Evolutionary conservation across 2,888 invertebrate genomes (phyloP), one percentile per base, ranked within the genome.

Genomic region (Scaptomyza cyrtandrae): DNA sequence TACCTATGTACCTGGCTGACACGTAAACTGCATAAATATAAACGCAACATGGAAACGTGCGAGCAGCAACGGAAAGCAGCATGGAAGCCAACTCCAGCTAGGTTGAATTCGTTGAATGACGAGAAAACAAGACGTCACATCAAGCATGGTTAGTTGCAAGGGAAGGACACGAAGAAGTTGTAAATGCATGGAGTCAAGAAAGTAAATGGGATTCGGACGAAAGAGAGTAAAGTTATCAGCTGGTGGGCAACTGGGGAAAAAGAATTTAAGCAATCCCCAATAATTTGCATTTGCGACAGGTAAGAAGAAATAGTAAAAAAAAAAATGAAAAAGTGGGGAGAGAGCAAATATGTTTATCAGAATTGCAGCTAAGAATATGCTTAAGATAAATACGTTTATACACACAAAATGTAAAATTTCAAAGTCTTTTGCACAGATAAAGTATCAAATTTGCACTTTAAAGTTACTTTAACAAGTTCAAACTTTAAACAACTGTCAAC

Each of bases 11-110:
- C 56, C 79, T 35, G 73, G 52, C 81, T 80, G 79, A 82, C 85
- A 85, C 85, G 85, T 85, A 87, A 81, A 70, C 81, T 79, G 74
- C 86, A 85, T 85, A 85, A 85, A 85, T 85, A 87, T 85, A 80
- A 87, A 86, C 79, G 88, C 86, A 87, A 78, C 71, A 67, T 63
- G 61, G 43, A 71, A 75, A 83, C 85, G 85, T 84, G 83, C 50
- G 60, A 70, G 71, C 46, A 39, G 68, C 45, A 60, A 58, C 66
- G 69, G 65, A 63, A 56, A 59, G 13, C 16, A 70, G 43, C 55
- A 19, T 29, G 54, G 44, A 59, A 70, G 52, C 52, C 39, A 61
- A 59, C 69, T 50, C 24, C 50, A 39, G 49, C 52, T 41, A 63
- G 27, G 49, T 43, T 52, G n/a, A n/a, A 39, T 68, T 54, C 69